Evolutionary conservation across 2,113 vertebrate species (phyloP).

Genomic region (Rhinichthys klamathensis): DNA sequence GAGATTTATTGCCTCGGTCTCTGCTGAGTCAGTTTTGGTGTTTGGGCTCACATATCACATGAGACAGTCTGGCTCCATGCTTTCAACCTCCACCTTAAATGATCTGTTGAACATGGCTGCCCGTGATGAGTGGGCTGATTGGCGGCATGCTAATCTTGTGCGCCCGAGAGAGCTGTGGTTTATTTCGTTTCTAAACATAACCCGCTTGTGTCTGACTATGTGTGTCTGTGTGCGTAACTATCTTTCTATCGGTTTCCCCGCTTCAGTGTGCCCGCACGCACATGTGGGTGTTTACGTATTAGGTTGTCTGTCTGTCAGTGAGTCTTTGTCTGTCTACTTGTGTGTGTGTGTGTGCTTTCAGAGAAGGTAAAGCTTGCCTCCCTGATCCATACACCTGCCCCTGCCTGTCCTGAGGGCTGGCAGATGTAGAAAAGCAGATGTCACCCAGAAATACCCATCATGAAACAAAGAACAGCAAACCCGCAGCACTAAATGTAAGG

Average conservation of each 20-base stretch:
- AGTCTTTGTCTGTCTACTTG: conserved; percentile 32
- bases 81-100: conserved; percentile 37
- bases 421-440: conserved; percentile 47
- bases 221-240: not conserved
- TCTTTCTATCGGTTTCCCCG: conserved; percentile 17
- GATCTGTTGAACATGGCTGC: conserved; percentile 20
- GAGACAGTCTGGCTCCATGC: conserved; percentile 30
- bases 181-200: conserved; percentile 73
- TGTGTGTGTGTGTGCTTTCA: conserved; percentile 36
- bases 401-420: conserved; percentile 66
- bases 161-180: conserved; percentile 58
- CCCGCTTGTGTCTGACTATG: conserved; percentile 58
- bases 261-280: not conserved
- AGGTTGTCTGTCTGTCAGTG: conserved; percentile 29
- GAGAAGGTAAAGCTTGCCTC: conserved; percentile 61
- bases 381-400: conserved; percentile 75
- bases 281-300: conserved; percentile 35
- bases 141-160: conserved; percentile 31
- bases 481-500: not conserved
- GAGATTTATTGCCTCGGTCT: not conserved
- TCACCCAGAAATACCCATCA: conserved; percentile 24
- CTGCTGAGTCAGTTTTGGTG: conserved; percentile 41
- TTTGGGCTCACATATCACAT: conserved; percentile 38
- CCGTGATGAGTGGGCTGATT: conserved; percentile 31
- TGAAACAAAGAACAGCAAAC: conserved; percentile 34